phyloP scores from a whole-genome alignment of 2,888 invertebrate species.

The Glaucopsyche alexis region DNA sequence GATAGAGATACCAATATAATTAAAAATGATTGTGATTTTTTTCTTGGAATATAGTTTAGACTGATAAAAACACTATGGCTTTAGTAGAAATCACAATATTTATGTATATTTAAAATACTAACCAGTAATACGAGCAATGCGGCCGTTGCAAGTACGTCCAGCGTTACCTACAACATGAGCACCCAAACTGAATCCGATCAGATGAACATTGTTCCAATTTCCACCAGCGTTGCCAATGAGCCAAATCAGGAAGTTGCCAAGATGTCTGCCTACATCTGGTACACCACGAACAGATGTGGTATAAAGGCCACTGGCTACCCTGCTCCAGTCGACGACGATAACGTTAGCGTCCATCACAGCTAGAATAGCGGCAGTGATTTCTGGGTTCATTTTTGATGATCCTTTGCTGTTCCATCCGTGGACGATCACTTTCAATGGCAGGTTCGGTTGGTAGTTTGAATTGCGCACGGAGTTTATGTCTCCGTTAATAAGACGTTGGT shows the following conservation, averaged over 20 bases:
- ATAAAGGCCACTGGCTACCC: conserved; percentile 50
- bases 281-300: conserved; percentile 54
- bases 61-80: too few species aligned
- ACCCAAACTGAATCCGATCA: conserved; percentile 72
- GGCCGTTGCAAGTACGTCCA: conserved; percentile 50
- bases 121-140: conserved; percentile 57
- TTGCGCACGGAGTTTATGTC: conserved; percentile 51
- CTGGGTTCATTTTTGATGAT: conserved; percentile 49
- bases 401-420: conserved; percentile 65
- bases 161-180: conserved; percentile 67
- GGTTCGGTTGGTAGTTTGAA: conserved; percentile 51
- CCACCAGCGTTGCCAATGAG: conserved; percentile 58
- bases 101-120: conserved; percentile 32
- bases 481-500: conserved; percentile 53
- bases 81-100: too few species aligned
- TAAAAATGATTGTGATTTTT: background rate
- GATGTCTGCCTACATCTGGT: conserved; percentile 54
- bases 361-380: conserved; percentile 54
- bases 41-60: background rate
- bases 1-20: background rate
- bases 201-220: conserved; percentile 62
- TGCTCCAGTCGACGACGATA: conserved; percentile 66
- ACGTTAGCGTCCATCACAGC: conserved; percentile 57
- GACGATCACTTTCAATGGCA: conserved; percentile 53
- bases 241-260: conserved; percentile 66